phyloP scores from a whole-genome alignment of 2,888 invertebrate genomes.

The Sinodicranocentrus sp. region DNA sequence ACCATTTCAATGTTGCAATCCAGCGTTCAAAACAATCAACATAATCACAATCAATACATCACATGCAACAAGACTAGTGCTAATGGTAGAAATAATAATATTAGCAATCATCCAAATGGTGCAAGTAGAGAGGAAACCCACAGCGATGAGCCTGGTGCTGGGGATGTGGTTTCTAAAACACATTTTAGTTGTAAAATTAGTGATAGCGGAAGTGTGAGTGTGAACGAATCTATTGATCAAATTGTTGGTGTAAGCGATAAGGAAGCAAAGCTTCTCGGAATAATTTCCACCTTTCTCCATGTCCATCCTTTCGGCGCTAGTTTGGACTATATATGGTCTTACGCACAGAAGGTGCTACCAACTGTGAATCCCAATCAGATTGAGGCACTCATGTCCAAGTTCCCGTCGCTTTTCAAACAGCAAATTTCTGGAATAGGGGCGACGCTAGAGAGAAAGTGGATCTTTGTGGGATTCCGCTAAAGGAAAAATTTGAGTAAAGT shows the following conservation, averaged over 20 bases:
- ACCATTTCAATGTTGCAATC: constrained; percentile 44
- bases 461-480: constrained; percentile 85
- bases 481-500: too few relatives aligned
- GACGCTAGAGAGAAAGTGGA: constrained; percentile 87
- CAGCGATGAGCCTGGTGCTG: constrained; percentile 17
- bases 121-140: constrained; percentile 10
- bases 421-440: constrained; percentile 90
- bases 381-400: constrained; percentile 87
- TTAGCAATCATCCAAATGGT: constrained; percentile 2
- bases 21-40: constrained; percentile 70
- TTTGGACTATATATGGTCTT: constrained; percentile 93
- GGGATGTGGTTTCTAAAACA: not conserved
- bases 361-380: constrained; percentile 86
- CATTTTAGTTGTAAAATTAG: constrained; percentile 16
- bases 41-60: constrained; percentile 23
- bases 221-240: constrained; percentile 2
- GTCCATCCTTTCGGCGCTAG: constrained; percentile 96
- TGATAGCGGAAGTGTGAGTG: not conserved
- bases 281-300: constrained; percentile 93
- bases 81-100: constrained; percentile 24
- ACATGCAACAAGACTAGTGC: constrained; percentile 2
- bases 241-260: constrained; percentile 79
- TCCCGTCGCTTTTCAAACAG: constrained; percentile 89
- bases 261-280: constrained; percentile 89
- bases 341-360: constrained; percentile 89